Percentiles rank a stretch among this genome's conserved stretches.
phyloP scores from a whole-genome alignment of 2,113 vertebrate genomes.

The Cyphomyrus discorhynchus region DNA sequence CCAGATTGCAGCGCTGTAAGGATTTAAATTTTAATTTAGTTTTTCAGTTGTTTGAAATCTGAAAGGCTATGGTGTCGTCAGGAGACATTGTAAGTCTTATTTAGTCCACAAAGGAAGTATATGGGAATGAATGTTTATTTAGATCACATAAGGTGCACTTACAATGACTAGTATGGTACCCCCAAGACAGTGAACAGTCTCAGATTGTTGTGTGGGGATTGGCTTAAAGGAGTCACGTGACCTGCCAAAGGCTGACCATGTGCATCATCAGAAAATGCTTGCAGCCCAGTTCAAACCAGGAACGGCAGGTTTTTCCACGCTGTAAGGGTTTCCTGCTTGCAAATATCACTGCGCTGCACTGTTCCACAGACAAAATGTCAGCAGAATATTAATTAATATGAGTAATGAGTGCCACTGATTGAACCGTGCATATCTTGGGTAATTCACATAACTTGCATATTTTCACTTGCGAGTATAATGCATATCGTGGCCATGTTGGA shows the following conservation, averaged over 20 bases:
- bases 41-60: neutral
- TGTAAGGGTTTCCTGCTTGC: neutral
- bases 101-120: neutral
- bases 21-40: neutral
- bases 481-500: neutral
- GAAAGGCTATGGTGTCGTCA: neutral
- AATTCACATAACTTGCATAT: neutral
- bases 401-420: neutral
- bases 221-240: neutral
- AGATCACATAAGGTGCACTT: neutral
- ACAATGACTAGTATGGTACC: neutral
- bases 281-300: neutral
- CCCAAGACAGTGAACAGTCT: neutral
- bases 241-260: neutral
- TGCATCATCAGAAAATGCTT: neutral
- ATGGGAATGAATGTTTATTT: neutral
- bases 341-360: neutral
- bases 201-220: neutral
- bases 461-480: neutral
- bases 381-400: constrained; percentile 5
- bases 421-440: neutral
- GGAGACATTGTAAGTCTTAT: neutral
- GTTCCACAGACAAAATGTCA: neutral
- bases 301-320: neutral
- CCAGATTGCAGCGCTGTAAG: neutral